These are phyloP conservation scores for Cliona cf. orientalis DNA, from an alignment of 37 sponge, comb jelly and placozoan species.

Conservation along the genomic window DNA sequence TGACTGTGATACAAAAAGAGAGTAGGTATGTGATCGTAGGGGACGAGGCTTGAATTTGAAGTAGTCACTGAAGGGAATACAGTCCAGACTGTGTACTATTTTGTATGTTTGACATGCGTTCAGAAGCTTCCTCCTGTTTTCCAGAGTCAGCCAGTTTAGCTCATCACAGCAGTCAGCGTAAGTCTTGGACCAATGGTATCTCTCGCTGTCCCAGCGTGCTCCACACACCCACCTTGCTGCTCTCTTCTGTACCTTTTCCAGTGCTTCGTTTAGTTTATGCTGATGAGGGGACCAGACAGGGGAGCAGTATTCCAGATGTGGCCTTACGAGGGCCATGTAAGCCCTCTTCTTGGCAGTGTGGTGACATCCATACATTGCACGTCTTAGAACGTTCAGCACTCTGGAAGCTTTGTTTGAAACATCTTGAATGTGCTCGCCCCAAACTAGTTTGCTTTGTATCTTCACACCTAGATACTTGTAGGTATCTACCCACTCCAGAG, in stretches of 20 bases:
- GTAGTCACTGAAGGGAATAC: neutral
- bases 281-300: too few relatives aligned
- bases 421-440: neutral
- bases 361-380: neutral
- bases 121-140: neutral
- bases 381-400: neutral
- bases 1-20: too few relatives aligned
- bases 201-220: neutral
- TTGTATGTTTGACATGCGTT: neutral
- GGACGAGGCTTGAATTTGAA: neutral
- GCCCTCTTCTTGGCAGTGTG: neutral
- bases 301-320: neutral
- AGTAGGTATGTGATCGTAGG: too few relatives aligned
- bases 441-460: neutral
- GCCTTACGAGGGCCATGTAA: neutral
- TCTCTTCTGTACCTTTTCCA: neutral
- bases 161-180: neutral
- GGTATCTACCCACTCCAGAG: neutral
- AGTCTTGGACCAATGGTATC: neutral
- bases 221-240: neutral
- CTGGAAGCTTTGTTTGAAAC: neutral
- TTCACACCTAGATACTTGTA: slow-evolving; percentile 5
- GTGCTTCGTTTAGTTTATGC: too few relatives aligned
- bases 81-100: neutral
- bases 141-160: neutral